Evolutionary conservation across 1,140 invertebrate species (phyloP).

Genomic region (Nasonia giraulti): DNA sequence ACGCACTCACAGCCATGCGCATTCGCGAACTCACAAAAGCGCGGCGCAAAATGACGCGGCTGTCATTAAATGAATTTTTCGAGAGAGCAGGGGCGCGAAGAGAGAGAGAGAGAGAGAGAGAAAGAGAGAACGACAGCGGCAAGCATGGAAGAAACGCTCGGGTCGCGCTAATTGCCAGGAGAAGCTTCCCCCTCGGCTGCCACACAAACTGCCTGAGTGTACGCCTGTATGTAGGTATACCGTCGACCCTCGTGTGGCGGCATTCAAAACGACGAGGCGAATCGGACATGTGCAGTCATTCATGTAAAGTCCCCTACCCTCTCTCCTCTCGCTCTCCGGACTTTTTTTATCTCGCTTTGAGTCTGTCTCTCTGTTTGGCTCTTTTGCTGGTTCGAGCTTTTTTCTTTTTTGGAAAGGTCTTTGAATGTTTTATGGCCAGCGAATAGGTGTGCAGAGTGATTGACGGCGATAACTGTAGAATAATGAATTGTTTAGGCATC

Average conservation of each 20-base stretch:
- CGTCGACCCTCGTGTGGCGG: background rate
- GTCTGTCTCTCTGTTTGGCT: background rate
- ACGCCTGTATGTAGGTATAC: background rate
- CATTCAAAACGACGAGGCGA: background rate
- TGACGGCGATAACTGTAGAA: background rate
- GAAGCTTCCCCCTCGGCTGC: constrained; percentile 8
- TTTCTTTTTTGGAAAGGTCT: constrained; percentile 1
- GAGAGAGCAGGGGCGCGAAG: background rate
- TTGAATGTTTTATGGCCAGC: background rate
- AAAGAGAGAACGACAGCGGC: background rate
- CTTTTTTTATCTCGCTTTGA: constrained; percentile 12
- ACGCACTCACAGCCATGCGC: background rate
- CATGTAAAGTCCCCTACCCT: background rate
- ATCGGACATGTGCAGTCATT: background rate
- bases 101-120: background rate
- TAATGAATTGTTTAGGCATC: background rate
- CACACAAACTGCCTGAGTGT: background rate
- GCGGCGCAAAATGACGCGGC: background rate
- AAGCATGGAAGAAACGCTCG: background rate
- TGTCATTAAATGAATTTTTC: constrained; percentile 32
- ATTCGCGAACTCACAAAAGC: background rate
- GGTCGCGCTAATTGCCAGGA: constrained; percentile 15
- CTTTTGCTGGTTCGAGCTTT: background rate
- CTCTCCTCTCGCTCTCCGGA: background rate
- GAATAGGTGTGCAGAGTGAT: background rate